Conservation (phyloP, 2,888 invertebrate species). For the Hirtodrosophila duncani region DNA sequence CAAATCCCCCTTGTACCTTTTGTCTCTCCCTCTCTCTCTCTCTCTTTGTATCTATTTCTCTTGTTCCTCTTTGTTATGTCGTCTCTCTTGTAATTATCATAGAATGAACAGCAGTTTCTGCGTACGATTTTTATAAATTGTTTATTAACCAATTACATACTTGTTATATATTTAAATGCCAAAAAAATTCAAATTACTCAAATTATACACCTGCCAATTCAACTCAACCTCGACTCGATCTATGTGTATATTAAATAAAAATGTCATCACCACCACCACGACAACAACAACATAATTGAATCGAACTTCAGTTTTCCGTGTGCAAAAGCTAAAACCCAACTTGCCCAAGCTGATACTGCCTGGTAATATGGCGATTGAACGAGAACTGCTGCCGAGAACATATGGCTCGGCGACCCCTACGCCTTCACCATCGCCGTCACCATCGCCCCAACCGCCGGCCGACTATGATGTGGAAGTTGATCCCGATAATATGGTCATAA, state of each 20-base stretch:
- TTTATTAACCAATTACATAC: conserved; percentile 63
- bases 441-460: conserved; percentile 72
- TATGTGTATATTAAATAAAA: conserved; percentile 59
- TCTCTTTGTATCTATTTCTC: too few species aligned
- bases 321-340: conserved; percentile 78
- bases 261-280: conserved; percentile 25
- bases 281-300: conserved; percentile 31
- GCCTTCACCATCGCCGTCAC: conserved; percentile 75
- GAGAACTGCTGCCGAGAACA: conserved; percentile 27
- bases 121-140: conserved; percentile 23
- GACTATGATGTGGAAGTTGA: conserved; percentile 77
- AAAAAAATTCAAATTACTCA: conserved; percentile 29
- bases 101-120: conserved; percentile 28
- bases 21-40: conserved; percentile 23
- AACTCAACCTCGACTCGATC: conserved; percentile 37
- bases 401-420: conserved; percentile 45
- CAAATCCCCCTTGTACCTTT: conserved; percentile 15
- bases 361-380: conserved; percentile 73
- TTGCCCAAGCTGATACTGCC: conserved; percentile 78
- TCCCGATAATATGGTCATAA: conserved; percentile 76
- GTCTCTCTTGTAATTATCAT: conserved; percentile 66
- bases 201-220: conserved; percentile 27
- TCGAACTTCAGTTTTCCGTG: conserved; percentile 76
- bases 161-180: conserved; percentile 48
- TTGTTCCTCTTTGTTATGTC: background rate